Conservation (phyloP, 2,888 invertebrate species). For the Hecatera dysodea region DNA sequence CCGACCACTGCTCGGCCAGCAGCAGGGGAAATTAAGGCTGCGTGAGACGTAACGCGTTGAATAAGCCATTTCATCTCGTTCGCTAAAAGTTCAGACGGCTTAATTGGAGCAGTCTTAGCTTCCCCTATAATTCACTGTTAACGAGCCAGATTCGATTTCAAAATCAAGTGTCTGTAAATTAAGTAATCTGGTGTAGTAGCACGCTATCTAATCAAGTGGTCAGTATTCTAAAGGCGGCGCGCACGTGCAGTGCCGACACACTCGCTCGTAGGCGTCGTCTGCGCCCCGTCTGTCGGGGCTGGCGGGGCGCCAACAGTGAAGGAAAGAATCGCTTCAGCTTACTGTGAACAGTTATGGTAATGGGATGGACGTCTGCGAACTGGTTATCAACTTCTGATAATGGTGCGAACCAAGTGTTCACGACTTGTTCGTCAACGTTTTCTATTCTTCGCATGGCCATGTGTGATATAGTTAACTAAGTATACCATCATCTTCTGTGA, state of each 20-base stretch:
- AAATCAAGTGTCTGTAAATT: conserved; percentile 29
- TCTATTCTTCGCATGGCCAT: neutral
- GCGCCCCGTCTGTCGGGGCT: conserved; percentile 61
- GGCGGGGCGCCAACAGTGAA: conserved; percentile 61
- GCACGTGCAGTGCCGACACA: conserved; percentile 46
- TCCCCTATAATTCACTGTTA: conserved; percentile 21
- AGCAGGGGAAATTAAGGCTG: neutral
- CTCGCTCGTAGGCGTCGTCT: conserved; percentile 62
- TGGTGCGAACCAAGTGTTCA: conserved; percentile 1
- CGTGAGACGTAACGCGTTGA: conserved; percentile 2
- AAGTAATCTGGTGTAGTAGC: conserved; percentile 29
- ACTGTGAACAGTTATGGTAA: conserved; percentile 61
- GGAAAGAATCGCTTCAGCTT: conserved; percentile 62
- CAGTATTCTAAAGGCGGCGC: conserved; percentile 19
- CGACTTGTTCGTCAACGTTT: neutral
- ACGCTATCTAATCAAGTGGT: conserved; percentile 44
- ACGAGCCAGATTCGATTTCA: conserved; percentile 36
- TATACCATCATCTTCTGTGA: neutral
- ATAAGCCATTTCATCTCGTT: conserved; percentile 20
- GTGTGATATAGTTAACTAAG: too few relatives aligned
- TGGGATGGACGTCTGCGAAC: conserved; percentile 41
- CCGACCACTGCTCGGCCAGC: conserved; percentile 2
- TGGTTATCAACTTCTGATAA: conserved; percentile 29
- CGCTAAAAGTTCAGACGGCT: neutral
- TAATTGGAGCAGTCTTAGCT: conserved; percentile 30